phyloP scores from a whole-genome alignment of 2,113 vertebrate genomes.

The Melierax canorus region DNA sequence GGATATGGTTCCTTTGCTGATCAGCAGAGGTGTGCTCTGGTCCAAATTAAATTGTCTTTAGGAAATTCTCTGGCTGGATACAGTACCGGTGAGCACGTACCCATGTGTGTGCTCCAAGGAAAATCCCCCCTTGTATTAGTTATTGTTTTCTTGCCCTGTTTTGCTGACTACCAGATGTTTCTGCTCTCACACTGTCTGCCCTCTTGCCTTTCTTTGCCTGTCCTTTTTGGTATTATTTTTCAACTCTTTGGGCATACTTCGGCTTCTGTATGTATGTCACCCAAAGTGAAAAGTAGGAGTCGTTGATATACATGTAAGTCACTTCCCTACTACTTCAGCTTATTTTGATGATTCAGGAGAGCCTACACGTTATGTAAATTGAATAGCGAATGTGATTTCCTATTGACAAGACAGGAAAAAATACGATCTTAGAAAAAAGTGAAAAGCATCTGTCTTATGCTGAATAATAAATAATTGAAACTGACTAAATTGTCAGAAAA shows the following conservation, averaged over 20 bases:
- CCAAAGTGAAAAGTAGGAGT: not conserved
- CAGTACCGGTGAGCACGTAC: fast-evolving
- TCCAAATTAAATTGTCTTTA: not conserved
- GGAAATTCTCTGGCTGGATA: not conserved
- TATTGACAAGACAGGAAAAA: slow-evolving; percentile 27
- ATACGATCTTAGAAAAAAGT: not conserved
- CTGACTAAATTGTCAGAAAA: not conserved
- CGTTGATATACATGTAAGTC: slow-evolving; percentile 8
- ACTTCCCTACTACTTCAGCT: not conserved
- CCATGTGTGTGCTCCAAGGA: not conserved
- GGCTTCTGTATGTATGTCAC: not conserved
- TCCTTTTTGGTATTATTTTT: not conserved
- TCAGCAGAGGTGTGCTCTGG: not conserved
- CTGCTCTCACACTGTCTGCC: not conserved
- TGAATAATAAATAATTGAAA: slow-evolving; percentile 47
- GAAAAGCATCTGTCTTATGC: not conserved
- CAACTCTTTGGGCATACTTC: not conserved
- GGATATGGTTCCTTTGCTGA: not conserved
- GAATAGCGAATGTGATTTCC: slow-evolving; percentile 22
- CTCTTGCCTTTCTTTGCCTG: not conserved
- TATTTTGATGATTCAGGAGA: slow-evolving; percentile 43
- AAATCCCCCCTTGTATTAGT: not conserved
- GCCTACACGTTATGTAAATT: slow-evolving; percentile 42
- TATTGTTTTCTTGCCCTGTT: not conserved
- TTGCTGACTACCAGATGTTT: not conserved